phyloP scores from a whole-genome alignment of 2,888 invertebrate species.

The Drosophila rellima region DNA sequence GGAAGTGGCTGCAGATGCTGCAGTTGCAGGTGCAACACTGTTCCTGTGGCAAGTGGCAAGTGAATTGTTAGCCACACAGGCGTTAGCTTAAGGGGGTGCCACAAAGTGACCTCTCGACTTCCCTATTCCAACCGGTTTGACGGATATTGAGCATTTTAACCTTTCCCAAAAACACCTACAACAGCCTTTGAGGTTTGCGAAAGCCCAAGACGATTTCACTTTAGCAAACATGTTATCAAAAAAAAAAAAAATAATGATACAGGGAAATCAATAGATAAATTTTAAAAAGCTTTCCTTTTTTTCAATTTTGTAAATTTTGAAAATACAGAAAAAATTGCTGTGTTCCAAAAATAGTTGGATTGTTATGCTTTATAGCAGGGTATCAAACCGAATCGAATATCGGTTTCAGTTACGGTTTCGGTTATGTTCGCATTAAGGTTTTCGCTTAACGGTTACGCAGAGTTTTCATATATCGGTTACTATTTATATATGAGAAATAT shows the following conservation, averaged over 20 bases:
- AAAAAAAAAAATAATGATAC: not conserved
- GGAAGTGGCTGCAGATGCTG: constrained; percentile 40
- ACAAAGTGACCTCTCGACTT: constrained; percentile 5
- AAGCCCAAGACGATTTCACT: not conserved
- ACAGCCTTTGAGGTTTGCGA: not conserved
- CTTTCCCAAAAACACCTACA: not conserved
- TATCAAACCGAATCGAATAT: no score
- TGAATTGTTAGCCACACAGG: constrained; percentile 10
- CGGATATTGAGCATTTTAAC: constrained; percentile 3
- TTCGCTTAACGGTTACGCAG: no score
- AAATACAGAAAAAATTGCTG: no score
- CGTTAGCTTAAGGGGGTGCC: constrained; percentile 8
- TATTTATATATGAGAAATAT: no score
- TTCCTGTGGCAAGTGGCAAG: constrained; percentile 36
- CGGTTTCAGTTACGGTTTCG: no score
- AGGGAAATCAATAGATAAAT: not conserved
- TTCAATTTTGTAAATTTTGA: no score
- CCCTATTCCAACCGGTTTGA: constrained; percentile 37
- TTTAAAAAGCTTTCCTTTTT: no score
- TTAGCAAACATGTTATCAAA: not conserved
- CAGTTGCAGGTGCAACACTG: constrained; percentile 33
- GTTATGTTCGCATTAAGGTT: no score
- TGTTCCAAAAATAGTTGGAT: no score
- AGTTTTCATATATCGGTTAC: no score
- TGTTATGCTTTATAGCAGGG: no score